These are phyloP conservation scores for Scolopax bukidnonensis DNA, from an alignment of 2,797 vertebrate genomes.

Conservation along the genomic window DNA sequence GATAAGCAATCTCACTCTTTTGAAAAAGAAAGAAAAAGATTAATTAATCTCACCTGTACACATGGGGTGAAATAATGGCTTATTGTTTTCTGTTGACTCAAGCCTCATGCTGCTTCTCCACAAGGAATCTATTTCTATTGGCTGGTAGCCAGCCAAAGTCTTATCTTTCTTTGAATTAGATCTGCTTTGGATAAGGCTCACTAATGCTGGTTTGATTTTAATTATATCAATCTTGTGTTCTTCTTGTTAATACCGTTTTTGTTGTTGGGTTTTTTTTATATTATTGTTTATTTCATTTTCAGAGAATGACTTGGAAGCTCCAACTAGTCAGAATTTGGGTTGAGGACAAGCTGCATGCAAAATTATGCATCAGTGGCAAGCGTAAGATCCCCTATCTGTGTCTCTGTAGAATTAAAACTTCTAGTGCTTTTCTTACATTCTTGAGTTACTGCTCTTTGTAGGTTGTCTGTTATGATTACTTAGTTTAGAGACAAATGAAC, in stretches of 20 bases:
- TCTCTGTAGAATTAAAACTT: background rate
- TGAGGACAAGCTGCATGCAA: background rate
- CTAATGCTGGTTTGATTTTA: background rate
- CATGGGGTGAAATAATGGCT: background rate
- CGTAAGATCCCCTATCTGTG: fast-evolving
- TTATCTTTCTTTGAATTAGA: background rate
- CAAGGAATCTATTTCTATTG: background rate
- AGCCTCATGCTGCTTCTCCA: background rate
- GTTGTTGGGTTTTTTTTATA: background rate
- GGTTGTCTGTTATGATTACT: background rate
- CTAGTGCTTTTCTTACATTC: background rate
- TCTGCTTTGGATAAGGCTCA: background rate
- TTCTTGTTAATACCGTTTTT: background rate
- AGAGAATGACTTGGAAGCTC: background rate
- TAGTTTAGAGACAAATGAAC: background rate
- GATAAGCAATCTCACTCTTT: background rate
- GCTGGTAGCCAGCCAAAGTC: background rate
- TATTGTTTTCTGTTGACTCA: background rate
- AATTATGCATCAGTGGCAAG: background rate
- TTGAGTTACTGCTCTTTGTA: background rate
- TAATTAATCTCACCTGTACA: background rate
- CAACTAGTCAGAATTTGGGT: background rate
- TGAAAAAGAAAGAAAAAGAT: background rate
- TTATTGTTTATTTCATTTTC: background rate
- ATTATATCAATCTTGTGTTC: background rate